A percentile compares a stretch with the other conserved stretches of the same genome.
These are phyloP conservation scores for Pedicia rivosa DNA, from an alignment of 2,888 invertebrate genomes.

Conservation along the genomic window DNA sequence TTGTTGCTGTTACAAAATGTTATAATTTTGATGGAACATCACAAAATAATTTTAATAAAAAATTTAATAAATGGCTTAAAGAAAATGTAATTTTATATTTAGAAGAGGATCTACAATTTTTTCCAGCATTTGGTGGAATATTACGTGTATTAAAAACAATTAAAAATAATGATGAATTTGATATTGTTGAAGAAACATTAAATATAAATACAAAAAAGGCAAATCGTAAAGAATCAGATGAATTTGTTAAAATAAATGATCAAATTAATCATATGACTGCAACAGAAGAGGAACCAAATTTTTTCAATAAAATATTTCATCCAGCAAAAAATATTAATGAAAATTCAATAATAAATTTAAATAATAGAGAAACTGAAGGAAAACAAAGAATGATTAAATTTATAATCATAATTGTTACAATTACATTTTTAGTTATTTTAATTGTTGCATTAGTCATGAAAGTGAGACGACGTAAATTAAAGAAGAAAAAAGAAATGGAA, in stretches of 20 bases:
- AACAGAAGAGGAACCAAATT: neutral
- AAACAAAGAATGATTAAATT: neutral
- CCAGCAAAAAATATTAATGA: neutral
- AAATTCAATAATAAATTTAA: neutral
- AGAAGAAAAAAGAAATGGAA: too few species aligned
- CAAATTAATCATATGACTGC: neutral
- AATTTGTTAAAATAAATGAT: neutral
- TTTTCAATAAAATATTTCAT: neutral
- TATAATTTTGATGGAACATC: slow-evolving; percentile 20
- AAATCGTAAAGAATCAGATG: neutral
- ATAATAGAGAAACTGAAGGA: neutral
- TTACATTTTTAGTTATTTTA: neutral
- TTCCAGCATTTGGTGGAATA: slow-evolving; percentile 26
- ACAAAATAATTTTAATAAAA: slow-evolving; percentile 20
- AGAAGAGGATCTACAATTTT: slow-evolving; percentile 21
- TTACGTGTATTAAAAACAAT: slow-evolving; percentile 20
- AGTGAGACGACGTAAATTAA: too few species aligned
- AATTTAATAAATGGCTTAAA: slow-evolving; percentile 22
- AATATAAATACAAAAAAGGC: neutral
- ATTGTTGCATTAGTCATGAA: neutral
- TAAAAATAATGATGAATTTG: neutral
- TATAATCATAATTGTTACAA: neutral
- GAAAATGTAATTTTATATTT: slow-evolving; percentile 22
- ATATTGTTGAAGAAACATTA: neutral
- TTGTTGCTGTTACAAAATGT: slow-evolving; percentile 21